Conservation (phyloP, 2,888 invertebrate species). For the Lysandra coridon region DNA sequence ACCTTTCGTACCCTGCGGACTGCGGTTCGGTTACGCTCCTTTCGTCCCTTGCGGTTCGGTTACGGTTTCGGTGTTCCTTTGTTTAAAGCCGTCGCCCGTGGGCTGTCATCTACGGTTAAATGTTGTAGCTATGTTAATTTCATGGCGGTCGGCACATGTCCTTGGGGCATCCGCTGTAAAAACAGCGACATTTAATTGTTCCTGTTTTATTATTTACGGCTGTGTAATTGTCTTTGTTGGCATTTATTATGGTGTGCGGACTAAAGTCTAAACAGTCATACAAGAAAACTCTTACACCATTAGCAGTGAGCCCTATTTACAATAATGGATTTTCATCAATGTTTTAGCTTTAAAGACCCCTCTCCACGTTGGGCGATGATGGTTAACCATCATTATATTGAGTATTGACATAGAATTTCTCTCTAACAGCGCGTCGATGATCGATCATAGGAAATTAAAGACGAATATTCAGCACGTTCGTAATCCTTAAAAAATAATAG, state of each 20-base stretch:
- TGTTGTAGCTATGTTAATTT: conserved; percentile 68
- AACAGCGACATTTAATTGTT: conserved; percentile 23
- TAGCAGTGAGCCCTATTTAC: too few relatives aligned
- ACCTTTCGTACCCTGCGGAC: conserved; percentile 44
- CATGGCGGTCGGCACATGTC: conserved; percentile 62
- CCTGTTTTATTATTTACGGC: conserved; percentile 19
- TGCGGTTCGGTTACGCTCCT: conserved; percentile 47
- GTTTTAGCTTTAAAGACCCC: too few relatives aligned
- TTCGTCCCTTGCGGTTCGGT: conserved; percentile 58
- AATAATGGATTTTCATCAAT: too few relatives aligned
- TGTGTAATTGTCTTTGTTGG: background rate
- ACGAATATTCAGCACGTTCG: too few relatives aligned
- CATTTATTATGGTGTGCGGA: background rate
- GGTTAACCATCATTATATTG: too few relatives aligned
- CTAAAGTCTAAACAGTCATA: too few relatives aligned
- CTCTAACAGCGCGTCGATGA: too few relatives aligned
- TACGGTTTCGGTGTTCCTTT: conserved; percentile 65
- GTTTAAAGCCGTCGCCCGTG: conserved; percentile 62
- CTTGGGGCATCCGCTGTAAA: conserved; percentile 48
- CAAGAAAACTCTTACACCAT: too few relatives aligned
- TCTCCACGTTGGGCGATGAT: too few relatives aligned
- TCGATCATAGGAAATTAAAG: too few relatives aligned
- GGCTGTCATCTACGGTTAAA: conserved; percentile 71
- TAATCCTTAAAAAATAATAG: too few relatives aligned
- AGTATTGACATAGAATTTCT: too few relatives aligned